phyloP scores from a whole-genome alignment of 2,888 invertebrate genomes.

The Netelia virgata region DNA sequence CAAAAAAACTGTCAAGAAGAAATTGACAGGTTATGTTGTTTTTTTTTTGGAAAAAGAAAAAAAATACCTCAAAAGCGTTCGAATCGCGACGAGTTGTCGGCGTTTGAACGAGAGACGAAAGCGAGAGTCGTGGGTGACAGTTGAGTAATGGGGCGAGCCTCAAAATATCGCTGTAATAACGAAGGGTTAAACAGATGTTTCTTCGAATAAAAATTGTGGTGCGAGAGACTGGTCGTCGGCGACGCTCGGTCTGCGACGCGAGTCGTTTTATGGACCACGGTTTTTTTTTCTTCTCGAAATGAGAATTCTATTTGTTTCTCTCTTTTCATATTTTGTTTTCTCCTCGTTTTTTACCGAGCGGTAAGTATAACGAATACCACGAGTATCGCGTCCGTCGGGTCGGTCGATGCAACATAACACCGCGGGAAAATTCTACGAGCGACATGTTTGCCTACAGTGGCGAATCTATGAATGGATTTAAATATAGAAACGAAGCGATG shows the following conservation, averaged over 20 bases:
- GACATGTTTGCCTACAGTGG: background rate
- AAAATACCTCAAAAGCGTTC: no score
- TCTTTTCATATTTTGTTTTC: background rate
- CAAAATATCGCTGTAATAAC: background rate
- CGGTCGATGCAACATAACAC: conserved; percentile 6
- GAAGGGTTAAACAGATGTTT: background rate
- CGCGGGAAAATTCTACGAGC: background rate
- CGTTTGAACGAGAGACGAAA: background rate
- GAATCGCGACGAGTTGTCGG: background rate
- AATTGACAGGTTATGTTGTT: no score
- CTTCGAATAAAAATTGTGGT: background rate
- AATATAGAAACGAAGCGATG: conserved; percentile 6
- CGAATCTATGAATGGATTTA: background rate
- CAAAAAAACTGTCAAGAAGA: no score
- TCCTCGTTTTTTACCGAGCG: background rate
- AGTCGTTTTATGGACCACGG: background rate
- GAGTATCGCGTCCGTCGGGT: background rate
- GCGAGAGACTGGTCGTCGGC: background rate
- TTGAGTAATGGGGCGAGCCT: background rate
- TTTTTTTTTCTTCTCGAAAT: background rate
- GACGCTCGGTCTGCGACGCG: background rate
- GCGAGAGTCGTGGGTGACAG: background rate
- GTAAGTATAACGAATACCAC: conserved; percentile 3
- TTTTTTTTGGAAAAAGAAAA: no score
- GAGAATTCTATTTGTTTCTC: background rate